Evolutionary conservation across 2,797 vertebrate species (phyloP).

Genomic region (Discoglossus pictus): DNA sequence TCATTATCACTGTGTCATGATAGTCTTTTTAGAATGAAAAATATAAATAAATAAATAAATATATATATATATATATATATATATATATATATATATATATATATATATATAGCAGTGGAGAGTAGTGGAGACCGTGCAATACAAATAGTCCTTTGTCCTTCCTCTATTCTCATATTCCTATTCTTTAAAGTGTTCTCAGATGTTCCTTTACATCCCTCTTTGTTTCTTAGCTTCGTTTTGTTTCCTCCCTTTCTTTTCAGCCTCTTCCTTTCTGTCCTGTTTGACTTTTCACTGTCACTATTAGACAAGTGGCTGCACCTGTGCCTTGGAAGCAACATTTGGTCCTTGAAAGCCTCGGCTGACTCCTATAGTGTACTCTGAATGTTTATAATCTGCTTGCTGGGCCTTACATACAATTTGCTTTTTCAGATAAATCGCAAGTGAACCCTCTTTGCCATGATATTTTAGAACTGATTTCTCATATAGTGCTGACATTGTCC

Average conservation of each 20-base stretch:
- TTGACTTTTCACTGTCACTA: constrained; percentile 38
- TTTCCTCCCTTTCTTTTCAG: not conserved
- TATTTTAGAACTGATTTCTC: too few relatives aligned
- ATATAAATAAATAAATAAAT: too few relatives aligned
- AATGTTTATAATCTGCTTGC: not conserved
- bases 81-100: too few relatives aligned
- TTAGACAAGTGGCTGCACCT: constrained; percentile 43
- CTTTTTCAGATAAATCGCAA: too few relatives aligned
- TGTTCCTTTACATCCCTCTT: constrained; percentile 8
- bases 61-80: too few relatives aligned
- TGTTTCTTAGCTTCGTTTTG: constrained; percentile 12
- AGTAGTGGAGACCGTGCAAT: too few relatives aligned
- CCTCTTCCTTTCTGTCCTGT: constrained; percentile 13
- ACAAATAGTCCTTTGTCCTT: constrained; percentile 31
- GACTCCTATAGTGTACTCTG: not conserved
- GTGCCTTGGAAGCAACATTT: constrained; percentile 36
- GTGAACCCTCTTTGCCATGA: too few relatives aligned
- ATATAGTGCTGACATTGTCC: too few relatives aligned
- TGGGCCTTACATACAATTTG: too few relatives aligned
- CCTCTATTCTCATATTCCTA: constrained; percentile 24
- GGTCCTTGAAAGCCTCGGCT: constrained; percentile 11
- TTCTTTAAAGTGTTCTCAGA: constrained; percentile 25
- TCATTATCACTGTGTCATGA: too few relatives aligned
- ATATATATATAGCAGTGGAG: too few relatives aligned
- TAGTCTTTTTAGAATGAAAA: too few relatives aligned